Base-by-base conservation (phyloP, 2,797 vertebrate genomes). In the Remorina albescens region DNA sequence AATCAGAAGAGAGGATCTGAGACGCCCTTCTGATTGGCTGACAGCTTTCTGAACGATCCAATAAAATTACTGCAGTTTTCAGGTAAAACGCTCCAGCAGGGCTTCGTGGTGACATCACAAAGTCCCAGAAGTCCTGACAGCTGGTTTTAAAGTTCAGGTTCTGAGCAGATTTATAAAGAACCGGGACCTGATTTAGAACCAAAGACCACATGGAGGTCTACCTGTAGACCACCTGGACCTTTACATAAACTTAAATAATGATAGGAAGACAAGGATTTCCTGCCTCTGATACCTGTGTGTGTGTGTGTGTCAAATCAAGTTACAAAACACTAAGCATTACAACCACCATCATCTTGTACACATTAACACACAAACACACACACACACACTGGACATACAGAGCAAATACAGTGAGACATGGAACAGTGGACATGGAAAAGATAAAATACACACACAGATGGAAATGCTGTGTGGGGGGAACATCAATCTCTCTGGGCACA, bases 401-500 rank as follows among this genome's bases (percentile, higher is more conserved):
- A 71, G 71, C 63, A 86, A 86, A 86, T 69, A 78, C 68, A 69
- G 53, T 2, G 23, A 67, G 59, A 65, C 69, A 61, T 7, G 74
- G 64, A 78, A 58, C 56, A 74, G 74, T 70, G 74, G 61, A 76
- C 46, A 42, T 46, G 68, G 70, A 74, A 76, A 77, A 70, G 28
- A 81, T 77, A 63, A 65, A 78, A 83, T 41, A 71, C 67, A 74
- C 53, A 76, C 75, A 75, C 42, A 71, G 44, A 85, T 74, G 50
- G 61, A 83, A 81, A 83, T 44, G 57, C 42, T 76, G 65, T 28
- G 64, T 67, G 36, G 67, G 60, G 84, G 86, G 87, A 89, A 86
- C 86, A 88, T 81, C 77, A 86, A 69, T 78, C 80, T 88, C 84
- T 85, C 46, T 79, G 75, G 86, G 82, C 85, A 81, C 88, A 73